Evolutionary conservation across 1,140 invertebrate species (phyloP).

Genomic region (Temnothorax nylanderi): DNA sequence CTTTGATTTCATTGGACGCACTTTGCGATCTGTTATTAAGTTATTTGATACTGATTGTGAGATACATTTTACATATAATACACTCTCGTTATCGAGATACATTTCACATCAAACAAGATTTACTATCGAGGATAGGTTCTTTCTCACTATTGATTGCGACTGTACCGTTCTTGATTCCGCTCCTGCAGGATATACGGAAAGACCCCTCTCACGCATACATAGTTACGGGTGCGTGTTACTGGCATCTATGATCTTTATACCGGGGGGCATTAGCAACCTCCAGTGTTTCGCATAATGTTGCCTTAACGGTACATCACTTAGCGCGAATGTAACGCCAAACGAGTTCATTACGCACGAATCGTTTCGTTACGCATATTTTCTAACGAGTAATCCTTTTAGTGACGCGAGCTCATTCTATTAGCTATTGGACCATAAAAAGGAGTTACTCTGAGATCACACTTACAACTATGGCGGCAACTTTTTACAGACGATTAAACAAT

Average conservation of each 20-base stretch:
- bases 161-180: slow-evolving; percentile 56
- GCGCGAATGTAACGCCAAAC: slow-evolving; percentile 1
- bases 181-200: slow-evolving; percentile 44
- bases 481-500: not conserved
- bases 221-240: slow-evolving; percentile 60
- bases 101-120: not conserved
- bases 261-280: slow-evolving; percentile 53
- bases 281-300: slow-evolving; percentile 54
- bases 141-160: slow-evolving; percentile 21
- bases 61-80: not conserved
- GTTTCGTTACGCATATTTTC: slow-evolving; percentile 32
- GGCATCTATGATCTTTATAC: slow-evolving; percentile 70
- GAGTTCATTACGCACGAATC: slow-evolving; percentile 33
- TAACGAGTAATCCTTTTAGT: slow-evolving; percentile 4
- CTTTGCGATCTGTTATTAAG: not conserved
- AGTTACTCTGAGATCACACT: not conserved
- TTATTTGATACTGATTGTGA: not conserved
- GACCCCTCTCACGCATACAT: slow-evolving; percentile 43
- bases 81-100: not conserved
- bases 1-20: not conserved
- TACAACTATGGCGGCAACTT: not conserved
- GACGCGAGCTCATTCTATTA: not conserved
- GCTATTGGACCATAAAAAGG: not conserved
- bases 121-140: not conserved
- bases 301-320: slow-evolving; percentile 48